Evolutionary conservation across 2,888 invertebrate species (phyloP), one percentile per base, ranked within the genome.

Genomic region (Mechanitis messenoides): DNA sequence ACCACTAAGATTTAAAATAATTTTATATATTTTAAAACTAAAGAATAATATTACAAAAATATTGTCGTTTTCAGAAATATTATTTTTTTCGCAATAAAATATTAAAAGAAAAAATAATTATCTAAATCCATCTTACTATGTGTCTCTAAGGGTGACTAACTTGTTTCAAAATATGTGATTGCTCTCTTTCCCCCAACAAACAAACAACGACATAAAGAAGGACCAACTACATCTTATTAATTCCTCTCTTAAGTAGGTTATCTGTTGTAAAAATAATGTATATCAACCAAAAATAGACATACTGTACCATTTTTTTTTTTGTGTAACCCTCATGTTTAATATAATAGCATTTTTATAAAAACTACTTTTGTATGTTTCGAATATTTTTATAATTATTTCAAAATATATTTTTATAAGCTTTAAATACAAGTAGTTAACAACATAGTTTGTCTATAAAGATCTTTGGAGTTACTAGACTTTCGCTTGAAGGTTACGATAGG

Each of bases 241-340:
- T 55, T 50, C 60, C 33, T n/a, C 57, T 45, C 59, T 45, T n/a
- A 67, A 63, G 59, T 68, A 62, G 62, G 66, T 66, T 59, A 62
- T 53, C 58, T 53, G 33, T 33, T 57, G 58, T 60, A 53, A 61
- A 63, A 67, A 61, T 65, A 67, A 63, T 72, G 62, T 75, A 74
- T 78, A 76, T 70, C 69, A 74, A 71, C 68, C 76, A 77, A 80
- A 78, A 70, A 61, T 65, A 77, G 78, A 73, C 69, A 63, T 83
- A 83, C 81, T 78, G 83, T 81, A 79, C 69, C 76, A 71, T 73
- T 74, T 79, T 78, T 70, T 53, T 58, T 42, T 47, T 53, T 42
- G 3, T 11, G 1, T 6, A 9, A 9, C 42, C 35, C 6, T 35
- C 9, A 42, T 42, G 6, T 9, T 42, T 11, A 42, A 42, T 42